These are phyloP conservation scores for Invenusta paracnida DNA, from an alignment of 2,888 invertebrate genomes.

Conservation along the genomic window DNA sequence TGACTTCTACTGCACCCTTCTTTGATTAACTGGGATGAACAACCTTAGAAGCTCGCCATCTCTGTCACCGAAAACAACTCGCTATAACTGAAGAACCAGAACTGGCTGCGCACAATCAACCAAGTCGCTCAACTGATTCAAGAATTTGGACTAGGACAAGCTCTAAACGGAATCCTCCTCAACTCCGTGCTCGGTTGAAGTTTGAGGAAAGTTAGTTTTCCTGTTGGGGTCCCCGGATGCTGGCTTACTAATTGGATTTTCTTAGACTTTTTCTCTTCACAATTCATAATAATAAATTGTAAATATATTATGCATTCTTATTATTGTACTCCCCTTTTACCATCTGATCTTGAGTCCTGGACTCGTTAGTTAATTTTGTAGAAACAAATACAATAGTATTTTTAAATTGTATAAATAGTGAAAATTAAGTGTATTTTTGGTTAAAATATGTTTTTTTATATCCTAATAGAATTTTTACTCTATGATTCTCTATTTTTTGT, in stretches of 20 bases:
- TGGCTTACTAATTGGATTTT: background rate
- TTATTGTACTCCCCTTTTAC: background rate
- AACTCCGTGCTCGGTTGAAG: conserved; percentile 26
- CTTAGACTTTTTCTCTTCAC: background rate
- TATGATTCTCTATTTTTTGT: background rate
- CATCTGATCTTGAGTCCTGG: background rate
- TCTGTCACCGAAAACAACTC: conserved; percentile 3
- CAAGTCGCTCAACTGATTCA: background rate
- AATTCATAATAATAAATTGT: too few species aligned
- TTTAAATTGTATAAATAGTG: too few species aligned
- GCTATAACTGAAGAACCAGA: background rate
- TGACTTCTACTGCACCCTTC: conserved; percentile 11
- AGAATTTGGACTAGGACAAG: background rate
- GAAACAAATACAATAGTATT: background rate
- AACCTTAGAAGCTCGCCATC: background rate
- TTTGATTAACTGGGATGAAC: background rate
- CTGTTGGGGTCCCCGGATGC: background rate
- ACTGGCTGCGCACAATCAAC: background rate
- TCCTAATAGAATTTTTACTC: too few species aligned
- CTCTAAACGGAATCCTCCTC: conserved; percentile 7
- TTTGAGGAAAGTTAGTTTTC: conserved; percentile 5
- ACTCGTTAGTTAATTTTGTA: background rate
- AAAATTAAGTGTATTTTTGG: too few species aligned
- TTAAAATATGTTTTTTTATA: too few species aligned
- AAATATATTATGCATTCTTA: background rate